Base-by-base conservation (phyloP, 2,888 invertebrate species). In the Aradus depressus region DNA sequence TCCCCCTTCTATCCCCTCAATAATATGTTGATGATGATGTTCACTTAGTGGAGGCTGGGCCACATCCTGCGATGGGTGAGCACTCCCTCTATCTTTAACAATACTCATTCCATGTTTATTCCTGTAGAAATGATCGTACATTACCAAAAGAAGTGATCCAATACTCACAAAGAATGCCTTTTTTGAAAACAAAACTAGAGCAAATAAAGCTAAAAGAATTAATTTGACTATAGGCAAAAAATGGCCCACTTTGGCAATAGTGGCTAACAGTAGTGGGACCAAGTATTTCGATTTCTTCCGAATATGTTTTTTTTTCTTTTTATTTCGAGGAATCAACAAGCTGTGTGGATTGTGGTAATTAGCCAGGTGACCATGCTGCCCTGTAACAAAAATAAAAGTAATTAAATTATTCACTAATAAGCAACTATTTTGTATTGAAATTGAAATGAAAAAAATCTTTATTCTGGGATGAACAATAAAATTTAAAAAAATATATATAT, bases 181-280 rank as follows among this genome's bases (percentile, higher is more conserved):
- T 44, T 55, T 55, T 4, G 55, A 49, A 44, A 55, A 55, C n/a
- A 55, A 35, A n/a, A 55, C 37, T n/a, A 55, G 38, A 4, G 53
- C 38, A 39, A 53, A 53, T 10, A 55, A 26, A 2, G 49, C 49
- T 8, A 55, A 21, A 8, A 55, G 19, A n/a, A 43, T 52, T 1
- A 55, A 34, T 35, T 55, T 55, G 10, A 48, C 26, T 1, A 53
- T 42, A 1, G 55, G 55, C 10, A 55, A 23, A 37, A 55, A 23
- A 39, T 50, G 38, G 16, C 49, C 48, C 12, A 55, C 23, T 44
- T 55, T 55, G 4, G 53, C 35, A 5, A 43, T 8, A 16, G 34
- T 10, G 18, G 18, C 18, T 10, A 50, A 3, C 10, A 50, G 35
- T 19, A 50, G 21, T 16, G 50, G 50, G 10, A 50, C 8, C 4